A percentile compares a stretch with the other conserved stretches of the same genome.
Evolutionary conservation across 2,888 invertebrate genomes (phyloP).

Genomic region (Helobdella robusta): DNA sequence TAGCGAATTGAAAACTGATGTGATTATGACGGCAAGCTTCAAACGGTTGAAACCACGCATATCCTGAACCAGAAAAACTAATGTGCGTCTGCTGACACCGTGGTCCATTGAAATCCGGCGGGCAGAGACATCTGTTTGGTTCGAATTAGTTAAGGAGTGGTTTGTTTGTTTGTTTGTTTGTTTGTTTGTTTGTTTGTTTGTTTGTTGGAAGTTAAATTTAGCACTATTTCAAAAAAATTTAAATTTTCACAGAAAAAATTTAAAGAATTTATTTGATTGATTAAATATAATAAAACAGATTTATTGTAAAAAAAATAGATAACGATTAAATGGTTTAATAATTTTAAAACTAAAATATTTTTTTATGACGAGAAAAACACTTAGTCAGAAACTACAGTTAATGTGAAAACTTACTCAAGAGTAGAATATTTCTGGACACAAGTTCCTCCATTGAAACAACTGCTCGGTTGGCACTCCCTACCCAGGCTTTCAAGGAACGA

Average conservation of each 20-base stretch:
- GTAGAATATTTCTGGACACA: constrained; percentile 57
- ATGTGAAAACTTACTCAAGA: constrained; percentile 29
- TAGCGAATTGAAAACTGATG: constrained; percentile 6
- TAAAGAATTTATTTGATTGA: no score
- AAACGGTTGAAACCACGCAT: constrained; percentile 94
- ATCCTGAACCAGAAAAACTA: constrained; percentile 85
- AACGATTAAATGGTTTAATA: no score
- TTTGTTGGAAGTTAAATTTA: no score
- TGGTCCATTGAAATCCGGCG: constrained; percentile 82
- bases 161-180: no score
- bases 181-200: no score
- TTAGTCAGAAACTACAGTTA: no score
- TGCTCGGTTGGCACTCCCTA: constrained; percentile 57
- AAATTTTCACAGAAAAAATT: no score
- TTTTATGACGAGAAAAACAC: no score
- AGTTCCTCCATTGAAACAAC: constrained; percentile 86
- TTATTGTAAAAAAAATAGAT: no score
- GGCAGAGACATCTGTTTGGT: constrained; percentile 70
- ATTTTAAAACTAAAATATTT: no score
- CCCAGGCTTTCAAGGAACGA: constrained; percentile 69
- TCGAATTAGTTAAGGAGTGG: neutral
- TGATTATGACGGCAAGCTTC: constrained; percentile 68
- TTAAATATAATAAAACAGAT: no score
- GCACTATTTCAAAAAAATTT: no score
- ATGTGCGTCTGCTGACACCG: constrained; percentile 85